Conservation (phyloP, 2,888 invertebrate genomes). For the Strigamia transsilvanica region DNA sequence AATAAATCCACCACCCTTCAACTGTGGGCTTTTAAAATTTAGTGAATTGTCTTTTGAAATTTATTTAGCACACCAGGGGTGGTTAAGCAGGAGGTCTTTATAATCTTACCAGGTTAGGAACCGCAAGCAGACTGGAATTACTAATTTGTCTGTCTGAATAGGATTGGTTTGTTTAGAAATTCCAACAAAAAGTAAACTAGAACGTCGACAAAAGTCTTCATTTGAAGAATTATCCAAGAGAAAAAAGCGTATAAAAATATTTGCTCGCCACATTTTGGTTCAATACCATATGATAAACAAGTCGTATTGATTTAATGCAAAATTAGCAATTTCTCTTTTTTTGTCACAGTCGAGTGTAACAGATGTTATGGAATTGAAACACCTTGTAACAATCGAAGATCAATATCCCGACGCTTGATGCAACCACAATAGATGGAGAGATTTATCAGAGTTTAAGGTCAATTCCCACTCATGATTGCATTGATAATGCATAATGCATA, state of each 20-base stretch:
- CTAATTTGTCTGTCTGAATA: too few species aligned
- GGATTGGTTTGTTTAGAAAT: too few species aligned
- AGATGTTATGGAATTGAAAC: slow-evolving; percentile 47
- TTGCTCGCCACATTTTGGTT: neutral
- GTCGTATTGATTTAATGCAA: neutral
- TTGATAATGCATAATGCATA: slow-evolving; percentile 45
- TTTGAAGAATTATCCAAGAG: too few species aligned
- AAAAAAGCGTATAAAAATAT: too few species aligned
- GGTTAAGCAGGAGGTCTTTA: slow-evolving; percentile 30
- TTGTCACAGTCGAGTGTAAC: slow-evolving; percentile 23
- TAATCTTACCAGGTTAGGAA: neutral
- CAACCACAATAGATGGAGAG: slow-evolving; percentile 47
- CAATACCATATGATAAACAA: neutral
- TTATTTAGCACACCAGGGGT: slow-evolving; percentile 9
- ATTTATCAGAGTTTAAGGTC: slow-evolving; percentile 47
- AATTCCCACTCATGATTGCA: slow-evolving; percentile 48
- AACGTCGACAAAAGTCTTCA: too few species aligned
- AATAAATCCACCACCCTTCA: neutral
- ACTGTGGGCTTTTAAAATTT: neutral
- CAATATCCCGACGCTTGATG: slow-evolving; percentile 36
- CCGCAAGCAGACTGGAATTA: neutral
- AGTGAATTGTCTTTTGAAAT: neutral
- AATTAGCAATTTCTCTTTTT: slow-evolving; percentile 10
- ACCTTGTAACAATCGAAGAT: slow-evolving; percentile 45
- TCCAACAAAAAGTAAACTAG: too few species aligned